Evolutionary conservation across 37 sponge, comb jelly and placozoan species (phyloP).

Genomic region (Tethya wilhelma): DNA sequence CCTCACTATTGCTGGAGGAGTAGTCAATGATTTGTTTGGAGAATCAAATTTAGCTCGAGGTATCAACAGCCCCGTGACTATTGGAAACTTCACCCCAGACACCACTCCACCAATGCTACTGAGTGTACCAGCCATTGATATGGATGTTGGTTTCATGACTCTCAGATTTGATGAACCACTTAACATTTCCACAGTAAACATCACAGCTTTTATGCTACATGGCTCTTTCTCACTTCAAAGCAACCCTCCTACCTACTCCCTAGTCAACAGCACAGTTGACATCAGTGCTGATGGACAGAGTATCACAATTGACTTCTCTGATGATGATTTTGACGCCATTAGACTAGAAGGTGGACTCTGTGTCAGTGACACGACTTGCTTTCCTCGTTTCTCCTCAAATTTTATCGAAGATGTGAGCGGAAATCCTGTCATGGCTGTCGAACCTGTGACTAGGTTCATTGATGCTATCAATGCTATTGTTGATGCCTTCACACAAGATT

Average conservation of each 20-base stretch:
- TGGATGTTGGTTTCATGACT: constrained; percentile 50
- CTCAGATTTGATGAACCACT: constrained; percentile 83
- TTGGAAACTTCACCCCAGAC: constrained; percentile 57
- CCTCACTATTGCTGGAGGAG: constrained; percentile 59
- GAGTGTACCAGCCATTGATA: constrained; percentile 44
- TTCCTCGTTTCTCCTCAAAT: constrained; percentile 45
- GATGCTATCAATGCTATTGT: background rate
- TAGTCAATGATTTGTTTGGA: constrained; percentile 68
- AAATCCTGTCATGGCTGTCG: constrained; percentile 52
- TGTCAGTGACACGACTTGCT: constrained; percentile 43
- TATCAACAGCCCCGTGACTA: constrained; percentile 45
- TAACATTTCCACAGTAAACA: constrained; percentile 54
- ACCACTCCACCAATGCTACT: constrained; percentile 37
- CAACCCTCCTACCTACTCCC: background rate
- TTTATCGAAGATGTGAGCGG: constrained; percentile 86
- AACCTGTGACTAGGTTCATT: background rate
- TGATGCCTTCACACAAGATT: constrained; percentile 44
- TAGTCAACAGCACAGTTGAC: constrained; percentile 54
- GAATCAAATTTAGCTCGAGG: constrained; percentile 19
- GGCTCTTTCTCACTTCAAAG: constrained; percentile 11
- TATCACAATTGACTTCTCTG: constrained; percentile 53
- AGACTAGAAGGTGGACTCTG: constrained; percentile 68
- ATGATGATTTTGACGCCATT: constrained; percentile 54
- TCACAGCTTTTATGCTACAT: constrained; percentile 60
- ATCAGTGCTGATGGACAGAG: constrained; percentile 30